A percentile compares a stretch with the other conserved stretches of the same genome.
Conservation (phyloP, 1,140 invertebrate genomes). For the Drosophila miranda region DNA sequence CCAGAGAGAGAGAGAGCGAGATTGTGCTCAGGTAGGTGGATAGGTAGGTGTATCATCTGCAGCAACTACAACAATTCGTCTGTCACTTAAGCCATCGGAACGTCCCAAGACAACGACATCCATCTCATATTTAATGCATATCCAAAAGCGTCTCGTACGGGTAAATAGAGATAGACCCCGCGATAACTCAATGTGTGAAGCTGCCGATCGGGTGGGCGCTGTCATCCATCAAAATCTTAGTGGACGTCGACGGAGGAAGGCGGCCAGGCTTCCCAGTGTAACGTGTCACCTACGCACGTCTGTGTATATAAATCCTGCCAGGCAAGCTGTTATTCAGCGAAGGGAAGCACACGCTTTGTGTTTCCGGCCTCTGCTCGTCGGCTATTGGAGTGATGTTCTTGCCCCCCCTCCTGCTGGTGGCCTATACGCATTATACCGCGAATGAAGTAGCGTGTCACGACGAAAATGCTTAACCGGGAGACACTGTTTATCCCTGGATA, state of each 20-base stretch:
- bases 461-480: too few species aligned
- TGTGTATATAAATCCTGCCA: too few species aligned
- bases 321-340: too few species aligned
- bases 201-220: constrained; percentile 61
- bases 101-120: constrained; percentile 39
- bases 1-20: constrained; percentile 20
- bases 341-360: too few species aligned
- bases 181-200: constrained; percentile 64
- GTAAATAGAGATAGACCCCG: constrained; percentile 14
- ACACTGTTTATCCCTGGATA: too few species aligned
- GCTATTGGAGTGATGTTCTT: too few species aligned
- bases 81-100: constrained; percentile 62
- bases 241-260: constrained; percentile 38
- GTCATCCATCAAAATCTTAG: constrained; percentile 69
- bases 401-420: too few species aligned
- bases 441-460: too few species aligned
- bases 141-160: constrained; percentile 24
- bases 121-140: constrained; percentile 49
- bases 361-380: too few species aligned
- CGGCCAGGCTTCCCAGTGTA: constrained; percentile 48
- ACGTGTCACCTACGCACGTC: too few species aligned
- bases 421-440: too few species aligned
- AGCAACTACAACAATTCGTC: constrained; percentile 34
- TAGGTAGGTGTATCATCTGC: constrained; percentile 59
- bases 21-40: constrained; percentile 52